These are phyloP conservation scores for Cloeon dipterum DNA, from an alignment of 2,888 invertebrate species.

Conservation along the genomic window DNA sequence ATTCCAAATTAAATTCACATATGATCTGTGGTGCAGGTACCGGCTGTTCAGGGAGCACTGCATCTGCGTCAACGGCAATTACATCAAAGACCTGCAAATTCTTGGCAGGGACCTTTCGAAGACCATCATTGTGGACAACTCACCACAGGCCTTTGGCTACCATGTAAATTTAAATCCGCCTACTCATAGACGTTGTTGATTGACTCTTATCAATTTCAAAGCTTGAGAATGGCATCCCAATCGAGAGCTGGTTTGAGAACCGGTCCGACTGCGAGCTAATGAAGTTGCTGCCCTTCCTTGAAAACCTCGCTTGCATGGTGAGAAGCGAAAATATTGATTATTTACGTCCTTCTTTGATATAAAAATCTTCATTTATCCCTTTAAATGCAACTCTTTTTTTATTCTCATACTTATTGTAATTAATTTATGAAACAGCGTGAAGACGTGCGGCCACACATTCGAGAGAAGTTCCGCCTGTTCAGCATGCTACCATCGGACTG, in stretches of 20 bases:
- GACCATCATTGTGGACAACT: slow-evolving; percentile 72
- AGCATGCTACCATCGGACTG: slow-evolving; percentile 63
- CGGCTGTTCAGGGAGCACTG: slow-evolving; percentile 89
- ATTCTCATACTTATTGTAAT: slow-evolving; percentile 4
- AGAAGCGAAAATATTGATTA: slow-evolving; percentile 13
- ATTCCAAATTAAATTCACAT: too few relatives aligned
- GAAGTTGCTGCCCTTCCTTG: slow-evolving; percentile 78
- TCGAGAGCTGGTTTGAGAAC: slow-evolving; percentile 93
- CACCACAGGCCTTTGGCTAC: slow-evolving; percentile 83
- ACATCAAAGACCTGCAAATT: slow-evolving; percentile 85
- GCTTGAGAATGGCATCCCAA: slow-evolving; percentile 89
- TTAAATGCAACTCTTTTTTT: slow-evolving; percentile 4
- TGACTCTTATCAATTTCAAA: too few relatives aligned
- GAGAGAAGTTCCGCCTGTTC: slow-evolving; percentile 74
- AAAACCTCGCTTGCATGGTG: slow-evolving; percentile 59
- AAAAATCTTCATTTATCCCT: too few relatives aligned
- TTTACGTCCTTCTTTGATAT: not conserved
- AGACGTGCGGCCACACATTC: slow-evolving; percentile 79
- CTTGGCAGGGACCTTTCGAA: slow-evolving; percentile 76
- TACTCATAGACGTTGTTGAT: not conserved
- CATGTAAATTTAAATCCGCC: slow-evolving; percentile 27
- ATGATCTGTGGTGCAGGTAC: too few relatives aligned
- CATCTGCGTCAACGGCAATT: slow-evolving; percentile 84
- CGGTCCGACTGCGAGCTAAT: slow-evolving; percentile 70
- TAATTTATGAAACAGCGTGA: slow-evolving; percentile 39